Evolutionary conservation across 2,113 vertebrate species (phyloP), one percentile per base, ranked within the genome.

Genomic region (Ivindomyrus marchei): DNA sequence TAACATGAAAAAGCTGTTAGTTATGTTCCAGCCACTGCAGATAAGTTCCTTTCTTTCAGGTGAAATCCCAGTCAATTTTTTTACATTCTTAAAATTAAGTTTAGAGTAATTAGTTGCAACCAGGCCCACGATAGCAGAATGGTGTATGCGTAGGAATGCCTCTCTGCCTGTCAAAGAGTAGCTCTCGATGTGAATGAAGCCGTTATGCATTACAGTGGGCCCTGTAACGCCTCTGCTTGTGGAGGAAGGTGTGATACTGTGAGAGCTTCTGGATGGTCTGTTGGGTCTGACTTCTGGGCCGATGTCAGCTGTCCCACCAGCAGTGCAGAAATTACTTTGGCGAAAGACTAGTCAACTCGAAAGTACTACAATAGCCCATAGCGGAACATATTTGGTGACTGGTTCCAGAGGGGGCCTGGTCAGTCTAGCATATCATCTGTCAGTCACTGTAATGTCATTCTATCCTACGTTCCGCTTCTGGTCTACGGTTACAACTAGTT

Each of bases 401-500:
- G 6, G 47, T 84, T 53, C 42, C 74, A 42, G 49, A 88, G 1
- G 39, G 83, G 45, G 87, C 56, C 89, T 47, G 39, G 39, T 74
- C 90, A 91, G 19, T 91, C 88, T 36, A 87, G 89, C 92, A 90
- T 85, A 3, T 87, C 86, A 8, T 77, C 52, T 47, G 91, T 93
- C 91, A 93, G 89, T 92, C 92, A 66, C 89, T 91, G 92, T 92
- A 94, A 93, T 89, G 93, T 91, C 92, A 95, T 88, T 92, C 92
- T 92, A 94, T 92, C 93, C 46, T 56, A 90, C 88, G 91, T 90
- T 93, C 91, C 70, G 9, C 66, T 89, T 90, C 90, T 19, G 91
- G 92, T 87, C 93, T 96, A 91, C 1, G 88, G 91, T 96, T 94
- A 93, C 95, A 87, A 36, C 2, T 85, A 66, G 89, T 62, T 89